Evolutionary conservation across 2,888 invertebrate genomes (phyloP), one percentile per base, ranked within the genome.

Genomic region (Drosophila aldrichi): DNA sequence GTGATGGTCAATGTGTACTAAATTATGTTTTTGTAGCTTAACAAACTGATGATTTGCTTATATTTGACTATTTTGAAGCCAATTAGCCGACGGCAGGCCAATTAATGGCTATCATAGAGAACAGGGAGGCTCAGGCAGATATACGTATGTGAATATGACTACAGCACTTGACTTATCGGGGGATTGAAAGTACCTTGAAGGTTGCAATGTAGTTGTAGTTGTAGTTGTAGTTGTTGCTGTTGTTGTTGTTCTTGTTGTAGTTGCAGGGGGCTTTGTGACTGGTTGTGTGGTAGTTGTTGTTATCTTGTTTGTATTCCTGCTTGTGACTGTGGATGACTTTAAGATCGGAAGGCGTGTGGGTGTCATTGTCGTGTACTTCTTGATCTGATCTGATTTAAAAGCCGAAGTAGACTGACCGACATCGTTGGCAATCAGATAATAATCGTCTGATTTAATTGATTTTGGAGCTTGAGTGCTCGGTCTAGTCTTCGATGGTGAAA

Each of bases 251-350:
- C 9, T 29, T 59, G 66, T 64, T 62, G 67, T 64, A 54, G 63
- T 75, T 57, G 63, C 64, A 52, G 71, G 43, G 57, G 75, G 38
- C 57, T 68, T 81, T 79, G 76, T 86, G 48, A 59, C 51, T 58
- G 69, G 77, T 77, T 70, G 74, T 68, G 92, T 90, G 89, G 93
- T 92, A 91, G 93, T 93, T 93, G 93, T 79, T 51, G 74, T 75
- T 51, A 70, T 84, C 57, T 79, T 81, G 46, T 70, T 79, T 57
- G 82, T 81, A 92, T 93, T 81, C 51, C 63, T 70, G 63, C 44
- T 55, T 56, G 59, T 61, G 48, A 60, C 56, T 44, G 66, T 51
- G 14, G 74, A 73, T 38, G 79, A 41, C 60, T 79, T 70, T 14
- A 38, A 55, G 32, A 49, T 56, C 40, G 80, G 44, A 40, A 55